Percentiles rank a stretch among this genome's conserved stretches.
These are phyloP conservation scores for Nesidiocoris tenuis DNA, from an alignment of 2,888 invertebrate genomes.

Conservation along the genomic window DNA sequence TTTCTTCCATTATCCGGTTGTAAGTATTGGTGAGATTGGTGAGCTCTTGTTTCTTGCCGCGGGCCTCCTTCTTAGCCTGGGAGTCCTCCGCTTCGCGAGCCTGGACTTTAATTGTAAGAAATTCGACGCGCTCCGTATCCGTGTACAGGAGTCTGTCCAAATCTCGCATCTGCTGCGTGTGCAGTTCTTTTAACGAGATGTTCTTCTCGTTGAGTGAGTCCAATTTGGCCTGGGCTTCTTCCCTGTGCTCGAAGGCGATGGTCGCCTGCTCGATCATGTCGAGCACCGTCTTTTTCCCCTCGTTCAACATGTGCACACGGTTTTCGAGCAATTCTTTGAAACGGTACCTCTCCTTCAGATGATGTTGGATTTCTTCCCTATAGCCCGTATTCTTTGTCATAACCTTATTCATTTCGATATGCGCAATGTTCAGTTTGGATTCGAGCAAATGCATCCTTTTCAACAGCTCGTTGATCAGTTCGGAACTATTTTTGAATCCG, in stretches of 20 bases:
- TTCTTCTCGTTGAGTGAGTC: conserved; percentile 76
- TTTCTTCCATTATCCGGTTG: conserved; percentile 27
- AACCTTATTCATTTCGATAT: conserved; percentile 73
- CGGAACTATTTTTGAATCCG: conserved; percentile 30
- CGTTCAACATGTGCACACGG: conserved; percentile 61
- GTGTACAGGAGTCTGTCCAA: conserved; percentile 82
- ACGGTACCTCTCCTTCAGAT: conserved; percentile 76
- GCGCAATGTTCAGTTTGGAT: conserved; percentile 55
- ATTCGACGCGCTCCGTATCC: conserved; percentile 79
- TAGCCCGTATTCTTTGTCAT: conserved; percentile 71
- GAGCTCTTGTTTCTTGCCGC: conserved; percentile 37
- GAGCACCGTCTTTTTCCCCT: conserved; percentile 77
- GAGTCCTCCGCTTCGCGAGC: conserved; percentile 38
- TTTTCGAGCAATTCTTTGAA: conserved; percentile 82
- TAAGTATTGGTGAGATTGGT: conserved; percentile 30
- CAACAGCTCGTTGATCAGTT: conserved; percentile 22
- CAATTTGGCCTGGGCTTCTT: conserved; percentile 66
- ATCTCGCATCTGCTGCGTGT: conserved; percentile 81
- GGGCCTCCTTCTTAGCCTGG: conserved; percentile 29
- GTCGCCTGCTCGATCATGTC: conserved; percentile 87
- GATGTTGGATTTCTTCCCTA: conserved; percentile 75
- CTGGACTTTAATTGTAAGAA: conserved; percentile 78
- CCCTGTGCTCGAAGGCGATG: conserved; percentile 80
- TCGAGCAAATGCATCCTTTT: conserved; percentile 34
- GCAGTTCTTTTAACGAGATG: conserved; percentile 68